Evolutionary conservation across 2,113 vertebrate species (phyloP).

Genomic region (Dasyornis broadbenti): DNA sequence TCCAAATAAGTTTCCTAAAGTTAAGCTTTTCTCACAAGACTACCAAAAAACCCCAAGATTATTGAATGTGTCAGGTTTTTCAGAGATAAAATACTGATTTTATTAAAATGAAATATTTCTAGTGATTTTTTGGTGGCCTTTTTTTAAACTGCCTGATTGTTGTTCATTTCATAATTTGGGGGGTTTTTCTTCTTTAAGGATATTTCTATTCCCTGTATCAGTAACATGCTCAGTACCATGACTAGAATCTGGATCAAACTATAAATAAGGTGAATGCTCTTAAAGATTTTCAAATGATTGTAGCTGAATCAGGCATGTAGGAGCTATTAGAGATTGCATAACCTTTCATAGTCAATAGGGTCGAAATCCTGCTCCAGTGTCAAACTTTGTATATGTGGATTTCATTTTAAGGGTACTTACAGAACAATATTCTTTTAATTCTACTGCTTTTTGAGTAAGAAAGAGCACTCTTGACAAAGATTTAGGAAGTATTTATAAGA

Average conservation of each 20-base stretch:
- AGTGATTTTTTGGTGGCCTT: neutral
- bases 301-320: neutral
- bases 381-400: neutral
- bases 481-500: neutral
- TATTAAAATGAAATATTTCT: neutral
- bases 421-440: neutral
- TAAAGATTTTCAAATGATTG: neutral
- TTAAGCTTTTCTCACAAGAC: neutral
- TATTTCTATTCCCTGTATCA: neutral
- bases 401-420: neutral
- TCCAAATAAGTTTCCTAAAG: neutral
- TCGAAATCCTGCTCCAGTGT: neutral
- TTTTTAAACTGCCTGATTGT: neutral
- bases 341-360: neutral
- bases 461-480: neutral
- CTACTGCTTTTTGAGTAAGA: neutral
- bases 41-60: neutral
- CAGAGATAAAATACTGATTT: neutral
- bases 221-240: neutral
- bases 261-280: neutral
- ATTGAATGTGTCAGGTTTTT: neutral
- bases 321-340: neutral
- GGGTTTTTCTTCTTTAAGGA: neutral
- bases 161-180: neutral
- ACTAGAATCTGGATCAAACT: neutral